Base-by-base conservation (phyloP, 1,140 invertebrate species). In the Pomacea maculata region DNA sequence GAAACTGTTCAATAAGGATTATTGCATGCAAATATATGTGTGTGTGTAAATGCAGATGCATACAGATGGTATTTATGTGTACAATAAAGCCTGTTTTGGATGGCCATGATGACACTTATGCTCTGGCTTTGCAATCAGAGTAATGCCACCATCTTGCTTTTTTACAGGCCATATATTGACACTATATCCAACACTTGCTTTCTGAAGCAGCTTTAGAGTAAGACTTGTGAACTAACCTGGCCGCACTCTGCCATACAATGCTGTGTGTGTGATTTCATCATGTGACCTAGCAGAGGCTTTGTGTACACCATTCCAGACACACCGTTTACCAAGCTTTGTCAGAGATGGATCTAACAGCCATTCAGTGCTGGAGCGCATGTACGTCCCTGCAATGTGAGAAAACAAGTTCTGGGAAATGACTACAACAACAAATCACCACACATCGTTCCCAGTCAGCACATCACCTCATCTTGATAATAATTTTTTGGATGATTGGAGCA, bases 281-380 rank as follows among this genome's bases (percentile, higher is more conserved):
- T 80, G 68, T 45, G 85, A 86, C 12, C 82, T 85, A 29, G 81
- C 71, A 8, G 85, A 85, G 12, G 87, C 84, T 81, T 78, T 84
- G 78, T 87, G 87, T 15, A 80, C 79, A 3, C 87, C 87, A 29
- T 85, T 73, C 85, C 86, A 87, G 15, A 80, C 78, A 80, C 87
- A 87, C 55, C 85, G 77, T 64, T 85, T 78, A 9, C 87, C 85
- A 21, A 86, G 73, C 34, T 82, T 85, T 54, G 83, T 85, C 15
- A 84, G 78, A 1, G 81, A 83, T 17, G 87, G 87, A 34, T 86
- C 87, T 15, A 87, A 72, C 19, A 87, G 65, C 87, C 87, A 87
- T 63, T 87, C 87, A 57, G 82, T 85, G 15, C 83, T 68, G 67
- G 82, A 83, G 67, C 84, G 79, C 65, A 73, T 85, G 78, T 86